Evolutionary conservation across 2,888 invertebrate genomes (phyloP).

Genomic region (Archaeoteleia sp.): DNA sequence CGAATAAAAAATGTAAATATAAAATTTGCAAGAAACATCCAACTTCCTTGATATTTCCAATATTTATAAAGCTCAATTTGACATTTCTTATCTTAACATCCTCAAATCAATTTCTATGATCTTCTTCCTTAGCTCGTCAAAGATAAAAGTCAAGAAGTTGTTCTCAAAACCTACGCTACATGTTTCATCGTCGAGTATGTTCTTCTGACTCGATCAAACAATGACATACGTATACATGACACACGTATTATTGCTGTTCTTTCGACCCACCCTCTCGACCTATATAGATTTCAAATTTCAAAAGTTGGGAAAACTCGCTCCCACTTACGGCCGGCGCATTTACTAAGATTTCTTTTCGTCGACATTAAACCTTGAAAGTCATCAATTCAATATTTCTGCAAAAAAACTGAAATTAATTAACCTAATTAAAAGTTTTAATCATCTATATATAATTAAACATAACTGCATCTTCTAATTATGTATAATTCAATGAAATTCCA

Average conservation of each 20-base stretch:
- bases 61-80: conserved; percentile 12
- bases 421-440: no score
- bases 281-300: conserved; percentile 39
- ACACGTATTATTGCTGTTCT: conserved; percentile 37
- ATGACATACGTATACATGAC: conserved; percentile 42
- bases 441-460: no score
- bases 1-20: no score
- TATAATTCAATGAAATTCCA: no score
- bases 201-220: conserved; percentile 45
- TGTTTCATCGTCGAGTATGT: conserved; percentile 41
- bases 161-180: conserved; percentile 46
- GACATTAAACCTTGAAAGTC: conserved; percentile 10
- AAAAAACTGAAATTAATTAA: no score
- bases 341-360: conserved; percentile 1
- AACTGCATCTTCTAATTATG: no score
- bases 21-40: no score
- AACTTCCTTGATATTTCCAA: conserved; percentile 1
- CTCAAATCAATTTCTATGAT: conserved; percentile 28
- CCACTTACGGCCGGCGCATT: conserved; percentile 4
- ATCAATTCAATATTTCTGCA: no score
- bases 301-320: conserved; percentile 22
- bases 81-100: conserved; percentile 34
- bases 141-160: conserved; percentile 53
- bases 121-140: conserved; percentile 32
- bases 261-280: conserved; percentile 41